Evolutionary conservation across 2,797 vertebrate genomes (phyloP), one percentile per base, ranked within the genome.

Genomic region (Halcyon chelicuti): DNA sequence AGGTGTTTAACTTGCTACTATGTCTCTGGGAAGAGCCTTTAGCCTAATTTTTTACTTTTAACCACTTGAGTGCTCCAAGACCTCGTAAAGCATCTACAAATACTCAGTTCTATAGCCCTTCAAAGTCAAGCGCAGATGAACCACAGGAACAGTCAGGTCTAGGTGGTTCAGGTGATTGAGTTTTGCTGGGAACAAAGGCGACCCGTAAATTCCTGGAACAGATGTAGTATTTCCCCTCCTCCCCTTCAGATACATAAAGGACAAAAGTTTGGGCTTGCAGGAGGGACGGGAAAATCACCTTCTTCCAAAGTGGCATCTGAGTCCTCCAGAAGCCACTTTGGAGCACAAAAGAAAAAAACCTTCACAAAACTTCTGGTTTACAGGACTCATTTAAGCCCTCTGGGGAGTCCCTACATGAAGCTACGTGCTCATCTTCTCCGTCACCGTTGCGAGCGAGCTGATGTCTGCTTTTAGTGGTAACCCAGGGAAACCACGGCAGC

Each of bases 401-500:
- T 28, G 49, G 79, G 65, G 76, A 73, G 49, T 31, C 39, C 55
- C 73, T 44, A 3, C 5, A 3, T 40, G 14, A 54, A 44, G 83
- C 25, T 80, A 12, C 7, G 3, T 2, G 10, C 58, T 93, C 63
- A 23, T 72, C 73, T 46, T 37, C 85, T 57, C 73, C 79, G 66
- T 33, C 82, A n/a, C 16, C 0, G 1, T 15, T 23, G 52, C 0
- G 4, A 92, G 65, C 1, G 33, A 94, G 65, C 55, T 47, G 77
- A 11, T 63, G 49, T 62, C 85, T 82, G 73, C 80, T 55, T 5
- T 46, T 7, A 29, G 26, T 29, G 66, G 92, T 95, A 95, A 94
- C 94, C 86, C 94, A 49, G 90, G 93, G 94, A 96, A 92, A 94
- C 88, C 82, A 77, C 2, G 0, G 68, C 63, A 71, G 75, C 9